Conservation (phyloP, 2,888 invertebrate genomes). For the Microctonus aethiopoides region DNA sequence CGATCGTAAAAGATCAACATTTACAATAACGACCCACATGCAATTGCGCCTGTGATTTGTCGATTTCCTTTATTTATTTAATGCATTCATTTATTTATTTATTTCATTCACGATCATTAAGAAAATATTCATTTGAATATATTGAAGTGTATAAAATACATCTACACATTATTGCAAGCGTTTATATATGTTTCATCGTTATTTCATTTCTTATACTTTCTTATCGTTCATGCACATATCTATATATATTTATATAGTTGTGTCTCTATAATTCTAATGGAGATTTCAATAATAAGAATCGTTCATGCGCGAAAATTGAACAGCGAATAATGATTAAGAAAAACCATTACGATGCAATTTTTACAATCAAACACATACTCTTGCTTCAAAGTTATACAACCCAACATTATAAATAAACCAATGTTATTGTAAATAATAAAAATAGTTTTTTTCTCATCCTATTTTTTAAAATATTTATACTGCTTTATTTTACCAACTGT, state of each 20-base stretch:
- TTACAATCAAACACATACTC: not conserved
- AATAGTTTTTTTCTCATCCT: too few species aligned
- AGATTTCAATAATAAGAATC: slow-evolving; percentile 22
- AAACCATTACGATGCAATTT: not conserved
- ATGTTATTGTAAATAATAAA: too few species aligned
- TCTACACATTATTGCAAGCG: not conserved
- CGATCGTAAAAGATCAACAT: slow-evolving; percentile 23
- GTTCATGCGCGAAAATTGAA: slow-evolving; percentile 13
- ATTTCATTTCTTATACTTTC: not conserved
- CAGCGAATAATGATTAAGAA: not conserved
- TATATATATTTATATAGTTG: slow-evolving; percentile 1
- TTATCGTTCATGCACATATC: not conserved
- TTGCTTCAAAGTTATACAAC: not conserved
- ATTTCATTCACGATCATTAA: not conserved
- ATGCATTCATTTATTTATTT: not conserved
- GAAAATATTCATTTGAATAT: not conserved
- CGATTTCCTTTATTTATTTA: slow-evolving; percentile 1
- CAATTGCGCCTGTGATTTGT: slow-evolving; percentile 4
- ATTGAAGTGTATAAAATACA: not conserved
- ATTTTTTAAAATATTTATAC: too few species aligned
- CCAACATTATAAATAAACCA: too few species aligned
- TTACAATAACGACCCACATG: slow-evolving; percentile 21
- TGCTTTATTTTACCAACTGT: too few species aligned
- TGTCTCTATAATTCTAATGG: not conserved
- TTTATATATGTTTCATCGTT: not conserved